Base-by-base conservation (phyloP, 2,888 invertebrate genomes). In the Diloba caeruleocephala region DNA sequence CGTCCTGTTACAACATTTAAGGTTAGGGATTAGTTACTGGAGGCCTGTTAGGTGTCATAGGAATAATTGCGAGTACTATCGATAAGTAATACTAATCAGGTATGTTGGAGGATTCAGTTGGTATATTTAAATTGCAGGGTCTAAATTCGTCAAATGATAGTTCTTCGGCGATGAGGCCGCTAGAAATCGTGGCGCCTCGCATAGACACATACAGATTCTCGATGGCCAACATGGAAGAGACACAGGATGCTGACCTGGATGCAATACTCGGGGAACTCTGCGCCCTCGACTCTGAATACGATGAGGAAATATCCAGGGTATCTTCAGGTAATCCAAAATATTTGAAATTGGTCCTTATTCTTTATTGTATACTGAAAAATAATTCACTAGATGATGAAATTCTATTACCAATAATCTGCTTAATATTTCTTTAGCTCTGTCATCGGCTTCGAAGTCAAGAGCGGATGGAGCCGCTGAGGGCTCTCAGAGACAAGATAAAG, bases 171-270 rank as follows among this genome's bases (percentile, higher is more conserved):
- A 89, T 95, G 78, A 93, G 95, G 75, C 96, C 96, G 6, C 92
- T 96, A 74, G 96, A 96, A 86, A 96, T 96, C 74, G 95, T 96
- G 52, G 96, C 96, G n/a, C 97, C 97, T 34, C 90, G 97, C 67
- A 97, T 98, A 77, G 98, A 98, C 92, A 96, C 97, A 57, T 97
- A 98, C 90, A 95, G 98, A 78, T 98, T 98, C 90, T 98, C 98
- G 43, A 98, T 98, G 98, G 98, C 98, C 41, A 98, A 98, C 89
- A 95, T 98, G 44, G 98, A 98, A 94, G 99, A 99, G 89, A 97
- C 98, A 14, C 98, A 98, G 84, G 99, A 99, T 90, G 97, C 98
- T 41, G 99, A 99, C 91, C 94, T 99, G 85, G 99, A 99, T 88
- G 98, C 98, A 50, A 98, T 99, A 76, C 95, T 99, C 55, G 98